Conservation (phyloP, 2,113 vertebrate genomes). For the Melanocharis versteri region DNA sequence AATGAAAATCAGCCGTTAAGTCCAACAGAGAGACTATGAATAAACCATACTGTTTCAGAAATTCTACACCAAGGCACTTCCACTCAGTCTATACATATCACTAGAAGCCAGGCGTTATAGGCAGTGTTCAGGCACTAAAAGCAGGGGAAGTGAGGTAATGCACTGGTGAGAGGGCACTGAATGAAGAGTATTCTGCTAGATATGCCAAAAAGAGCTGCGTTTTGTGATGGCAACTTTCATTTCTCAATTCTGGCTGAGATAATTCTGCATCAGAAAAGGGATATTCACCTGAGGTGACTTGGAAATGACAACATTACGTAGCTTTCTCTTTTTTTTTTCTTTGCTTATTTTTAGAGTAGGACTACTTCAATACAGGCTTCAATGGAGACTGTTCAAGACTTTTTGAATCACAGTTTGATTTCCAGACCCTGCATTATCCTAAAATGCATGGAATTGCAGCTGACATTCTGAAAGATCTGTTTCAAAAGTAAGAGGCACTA, state of each 20-base stretch:
- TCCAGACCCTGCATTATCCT: neutral
- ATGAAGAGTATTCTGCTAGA: neutral
- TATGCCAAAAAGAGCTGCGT: neutral
- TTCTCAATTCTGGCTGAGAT: neutral
- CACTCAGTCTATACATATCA: neutral
- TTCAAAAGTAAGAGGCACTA: neutral
- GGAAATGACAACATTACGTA: neutral
- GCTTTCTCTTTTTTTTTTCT: neutral
- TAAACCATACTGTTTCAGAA: neutral
- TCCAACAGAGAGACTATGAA: neutral
- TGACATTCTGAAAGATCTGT: neutral
- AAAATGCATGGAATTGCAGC: neutral
- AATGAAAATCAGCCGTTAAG: neutral
- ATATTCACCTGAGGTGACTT: neutral
- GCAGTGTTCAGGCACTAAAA: neutral
- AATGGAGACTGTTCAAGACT: neutral
- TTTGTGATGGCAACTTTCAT: neutral
- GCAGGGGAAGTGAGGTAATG: neutral
- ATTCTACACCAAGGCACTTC: neutral
- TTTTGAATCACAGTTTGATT: neutral
- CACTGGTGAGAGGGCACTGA: neutral
- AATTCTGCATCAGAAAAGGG: neutral
- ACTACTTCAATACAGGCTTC: neutral
- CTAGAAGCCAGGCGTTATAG: neutral
- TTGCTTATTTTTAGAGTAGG: neutral